Percentiles rank a stretch among this genome's conserved stretches.
These are phyloP conservation scores for Tamandua tetradactyla DNA, from an alignment of 2,797 vertebrate species.

Conservation along the genomic window DNA sequence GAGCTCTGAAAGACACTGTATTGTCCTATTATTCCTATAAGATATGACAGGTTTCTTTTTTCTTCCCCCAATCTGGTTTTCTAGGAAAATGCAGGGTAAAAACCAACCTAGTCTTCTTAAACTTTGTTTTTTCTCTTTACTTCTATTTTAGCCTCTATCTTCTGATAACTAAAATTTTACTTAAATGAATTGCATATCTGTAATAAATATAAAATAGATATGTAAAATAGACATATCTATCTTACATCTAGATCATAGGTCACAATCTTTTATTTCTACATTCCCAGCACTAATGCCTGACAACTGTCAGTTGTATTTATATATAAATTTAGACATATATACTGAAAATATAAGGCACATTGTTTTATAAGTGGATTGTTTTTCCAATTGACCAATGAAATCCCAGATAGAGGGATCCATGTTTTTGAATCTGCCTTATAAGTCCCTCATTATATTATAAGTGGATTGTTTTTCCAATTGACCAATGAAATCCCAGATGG, in stretches of 20 bases:
- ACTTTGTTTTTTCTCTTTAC: neutral
- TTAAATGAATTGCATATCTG: neutral
- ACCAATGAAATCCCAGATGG: neutral
- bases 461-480: conserved; percentile 20
- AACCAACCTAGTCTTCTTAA: neutral
- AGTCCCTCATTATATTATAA: neutral
- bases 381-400: neutral
- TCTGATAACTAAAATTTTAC: conserved; percentile 18
- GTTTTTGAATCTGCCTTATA: neutral
- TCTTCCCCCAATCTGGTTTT: neutral
- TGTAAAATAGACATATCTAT: too few species aligned
- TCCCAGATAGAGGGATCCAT: neutral
- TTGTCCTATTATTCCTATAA: neutral
- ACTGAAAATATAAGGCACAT: neutral
- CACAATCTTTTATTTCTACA: neutral
- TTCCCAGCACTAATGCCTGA: neutral
- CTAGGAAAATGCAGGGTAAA: neutral
- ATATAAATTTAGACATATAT: neutral
- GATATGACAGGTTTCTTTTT: neutral
- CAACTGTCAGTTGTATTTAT: neutral
- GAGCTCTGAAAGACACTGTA: neutral
- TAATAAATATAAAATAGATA: too few species aligned
- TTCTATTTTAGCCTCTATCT: neutral
- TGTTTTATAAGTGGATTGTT: neutral
- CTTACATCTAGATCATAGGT: neutral